phyloP scores from a whole-genome alignment of 2,797 vertebrate species.

The Squalus acanthias region DNA sequence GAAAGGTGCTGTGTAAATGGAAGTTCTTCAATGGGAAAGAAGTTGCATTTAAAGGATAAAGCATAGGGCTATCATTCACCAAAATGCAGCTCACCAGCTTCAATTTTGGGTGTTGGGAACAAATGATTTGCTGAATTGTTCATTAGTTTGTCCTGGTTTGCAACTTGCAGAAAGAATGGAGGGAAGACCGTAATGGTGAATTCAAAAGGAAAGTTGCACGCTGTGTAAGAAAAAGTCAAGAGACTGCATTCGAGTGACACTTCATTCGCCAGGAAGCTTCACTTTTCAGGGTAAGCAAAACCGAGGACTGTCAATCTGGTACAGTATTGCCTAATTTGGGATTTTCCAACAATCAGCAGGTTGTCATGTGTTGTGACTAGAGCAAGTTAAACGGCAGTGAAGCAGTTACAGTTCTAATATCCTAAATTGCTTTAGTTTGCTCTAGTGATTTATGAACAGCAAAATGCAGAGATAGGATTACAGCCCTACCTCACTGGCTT shows the following conservation, averaged over 20 bases:
- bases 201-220: slow-evolving; percentile 99
- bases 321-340: neutral
- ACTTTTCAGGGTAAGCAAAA: slow-evolving; percentile 87
- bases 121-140: neutral
- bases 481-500: neutral
- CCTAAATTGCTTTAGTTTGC: neutral
- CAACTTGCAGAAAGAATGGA: slow-evolving; percentile 89
- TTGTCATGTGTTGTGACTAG: slow-evolving; percentile 31
- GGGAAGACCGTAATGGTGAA: slow-evolving; percentile 96
- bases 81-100: neutral
- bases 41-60: neutral
- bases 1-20: neutral
- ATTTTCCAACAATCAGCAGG: slow-evolving; percentile 39
- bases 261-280: slow-evolving; percentile 79
- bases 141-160: slow-evolving; percentile 38
- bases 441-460: neutral
- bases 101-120: neutral
- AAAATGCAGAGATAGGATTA: neutral
- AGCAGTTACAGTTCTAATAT: neutral
- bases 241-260: slow-evolving; percentile 97
- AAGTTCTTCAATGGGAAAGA: neutral
- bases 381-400: neutral
- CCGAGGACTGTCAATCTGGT: neutral
- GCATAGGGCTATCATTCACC: slow-evolving; percentile 40
- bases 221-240: slow-evolving; percentile 99